phyloP scores from a whole-genome alignment of 2,113 vertebrate species.

The Etheostoma spectabile region DNA sequence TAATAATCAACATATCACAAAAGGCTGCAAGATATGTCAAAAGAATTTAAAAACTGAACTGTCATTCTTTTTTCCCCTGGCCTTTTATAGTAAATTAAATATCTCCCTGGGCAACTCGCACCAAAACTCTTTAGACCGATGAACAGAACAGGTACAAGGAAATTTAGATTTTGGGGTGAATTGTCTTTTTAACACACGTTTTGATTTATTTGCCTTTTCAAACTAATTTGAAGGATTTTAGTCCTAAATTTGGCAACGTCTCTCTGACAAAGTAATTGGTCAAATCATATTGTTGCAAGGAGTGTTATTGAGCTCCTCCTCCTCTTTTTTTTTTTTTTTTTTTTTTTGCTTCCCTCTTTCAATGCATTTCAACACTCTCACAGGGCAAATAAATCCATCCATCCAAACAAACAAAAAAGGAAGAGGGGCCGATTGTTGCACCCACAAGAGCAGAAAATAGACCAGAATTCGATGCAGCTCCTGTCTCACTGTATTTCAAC shows the following conservation, averaged over 20 bases:
- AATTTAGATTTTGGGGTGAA: too few species aligned
- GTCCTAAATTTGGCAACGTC: not conserved
- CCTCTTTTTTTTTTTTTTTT: not conserved
- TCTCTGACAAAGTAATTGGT: not conserved
- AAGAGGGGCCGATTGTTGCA: constrained; percentile 21
- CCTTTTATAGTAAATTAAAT: too few species aligned
- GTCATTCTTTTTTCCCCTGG: too few species aligned
- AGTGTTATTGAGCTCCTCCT: not conserved
- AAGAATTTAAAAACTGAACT: too few species aligned
- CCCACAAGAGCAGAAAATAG: constrained; percentile 52
- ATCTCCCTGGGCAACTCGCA: too few species aligned
- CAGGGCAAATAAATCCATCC: constrained; percentile 13
- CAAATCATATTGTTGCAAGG: not conserved
- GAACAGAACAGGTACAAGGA: too few species aligned
- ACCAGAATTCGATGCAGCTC: constrained; percentile 20
- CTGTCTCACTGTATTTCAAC: constrained; percentile 27
- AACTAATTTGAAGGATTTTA: not conserved
- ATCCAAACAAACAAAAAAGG: constrained; percentile 4
- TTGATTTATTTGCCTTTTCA: too few species aligned
- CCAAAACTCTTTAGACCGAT: too few species aligned
- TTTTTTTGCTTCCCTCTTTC: not conserved
- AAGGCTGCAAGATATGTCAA: too few species aligned
- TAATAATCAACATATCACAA: too few species aligned
- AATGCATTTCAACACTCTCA: not conserved
- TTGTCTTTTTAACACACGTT: too few species aligned